Percentiles rank a stretch among this genome's conserved stretches.
Conservation (phyloP, 2,797 vertebrate genomes). For the Notolabrus celidotus region DNA sequence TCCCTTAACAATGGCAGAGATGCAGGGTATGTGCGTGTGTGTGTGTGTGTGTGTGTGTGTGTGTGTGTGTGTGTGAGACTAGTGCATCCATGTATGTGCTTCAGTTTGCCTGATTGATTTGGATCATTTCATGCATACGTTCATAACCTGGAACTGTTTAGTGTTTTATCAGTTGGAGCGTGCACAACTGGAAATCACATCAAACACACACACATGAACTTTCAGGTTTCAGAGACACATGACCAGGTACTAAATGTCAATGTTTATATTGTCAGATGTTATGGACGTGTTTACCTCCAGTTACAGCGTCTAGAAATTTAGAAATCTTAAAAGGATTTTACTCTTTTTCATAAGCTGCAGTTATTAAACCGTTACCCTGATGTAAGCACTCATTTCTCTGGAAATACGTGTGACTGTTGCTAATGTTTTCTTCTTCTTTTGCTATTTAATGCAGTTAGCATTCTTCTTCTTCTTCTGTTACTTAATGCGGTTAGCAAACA, state of each 20-base stretch:
- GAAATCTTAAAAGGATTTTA: too few relatives aligned
- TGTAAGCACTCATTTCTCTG: too few relatives aligned
- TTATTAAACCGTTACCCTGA: too few relatives aligned
- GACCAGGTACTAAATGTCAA: neutral
- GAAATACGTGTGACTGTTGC: too few relatives aligned
- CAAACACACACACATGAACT: neutral
- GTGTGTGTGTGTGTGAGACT: neutral
- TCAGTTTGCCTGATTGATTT: slow-evolving; percentile 15
- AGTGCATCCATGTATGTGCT: slow-evolving; percentile 5
- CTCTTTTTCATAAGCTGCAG: too few relatives aligned
- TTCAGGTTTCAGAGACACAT: slow-evolving; percentile 14
- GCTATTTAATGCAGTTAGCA: too few relatives aligned
- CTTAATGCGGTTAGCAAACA: too few relatives aligned
- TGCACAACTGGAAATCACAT: slow-evolving; percentile 6
- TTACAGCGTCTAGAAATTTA: too few relatives aligned
- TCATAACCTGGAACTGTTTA: slow-evolving; percentile 8
- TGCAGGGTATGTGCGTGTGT: slow-evolving; percentile 5
- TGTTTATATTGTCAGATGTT: neutral
- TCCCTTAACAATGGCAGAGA: slow-evolving; percentile 41
- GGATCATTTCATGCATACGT: slow-evolving; percentile 14
- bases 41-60: too few relatives aligned
- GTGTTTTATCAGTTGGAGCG: slow-evolving; percentile 7
- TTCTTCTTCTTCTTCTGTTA: too few relatives aligned
- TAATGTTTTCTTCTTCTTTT: too few relatives aligned
- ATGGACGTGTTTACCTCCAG: neutral